These are phyloP conservation scores for Eretmochelys imbricata DNA, from an alignment of 2,113 vertebrate species.

Conservation along the genomic window DNA sequence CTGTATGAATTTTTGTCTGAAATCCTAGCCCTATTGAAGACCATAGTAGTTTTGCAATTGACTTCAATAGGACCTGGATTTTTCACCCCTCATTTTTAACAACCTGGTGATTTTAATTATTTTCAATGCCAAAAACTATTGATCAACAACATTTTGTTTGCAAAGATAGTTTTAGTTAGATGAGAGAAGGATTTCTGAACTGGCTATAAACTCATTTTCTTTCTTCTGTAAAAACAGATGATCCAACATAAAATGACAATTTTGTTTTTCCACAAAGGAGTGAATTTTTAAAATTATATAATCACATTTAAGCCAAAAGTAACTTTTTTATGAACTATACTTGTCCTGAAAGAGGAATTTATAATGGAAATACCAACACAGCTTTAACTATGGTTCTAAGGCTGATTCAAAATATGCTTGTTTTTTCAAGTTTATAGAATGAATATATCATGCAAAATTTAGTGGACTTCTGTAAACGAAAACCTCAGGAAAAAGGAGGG, in stretches of 20 bases:
- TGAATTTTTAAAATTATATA: neutral
- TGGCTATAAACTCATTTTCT: neutral
- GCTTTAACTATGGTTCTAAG: neutral
- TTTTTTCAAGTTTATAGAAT: neutral
- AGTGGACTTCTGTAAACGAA: neutral
- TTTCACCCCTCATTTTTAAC: neutral
- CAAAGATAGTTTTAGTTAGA: neutral
- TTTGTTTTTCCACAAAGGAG: neutral
- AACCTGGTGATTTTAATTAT: neutral
- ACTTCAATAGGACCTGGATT: neutral
- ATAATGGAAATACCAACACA: fast-evolving
- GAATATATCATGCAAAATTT: neutral
- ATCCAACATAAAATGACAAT: neutral
- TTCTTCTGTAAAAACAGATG: neutral
- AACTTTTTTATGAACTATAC: neutral
- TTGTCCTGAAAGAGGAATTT: neutral
- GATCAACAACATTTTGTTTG: neutral
- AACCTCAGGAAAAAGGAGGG: neutral
- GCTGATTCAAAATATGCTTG: neutral
- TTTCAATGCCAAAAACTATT: neutral
- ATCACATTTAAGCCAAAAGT: neutral
- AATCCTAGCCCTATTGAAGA: neutral
- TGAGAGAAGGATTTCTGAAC: too few relatives aligned
- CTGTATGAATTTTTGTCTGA: neutral
- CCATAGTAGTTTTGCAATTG: neutral